Evolutionary conservation across 2,888 invertebrate species (phyloP).

Genomic region (Allygus modestus): DNA sequence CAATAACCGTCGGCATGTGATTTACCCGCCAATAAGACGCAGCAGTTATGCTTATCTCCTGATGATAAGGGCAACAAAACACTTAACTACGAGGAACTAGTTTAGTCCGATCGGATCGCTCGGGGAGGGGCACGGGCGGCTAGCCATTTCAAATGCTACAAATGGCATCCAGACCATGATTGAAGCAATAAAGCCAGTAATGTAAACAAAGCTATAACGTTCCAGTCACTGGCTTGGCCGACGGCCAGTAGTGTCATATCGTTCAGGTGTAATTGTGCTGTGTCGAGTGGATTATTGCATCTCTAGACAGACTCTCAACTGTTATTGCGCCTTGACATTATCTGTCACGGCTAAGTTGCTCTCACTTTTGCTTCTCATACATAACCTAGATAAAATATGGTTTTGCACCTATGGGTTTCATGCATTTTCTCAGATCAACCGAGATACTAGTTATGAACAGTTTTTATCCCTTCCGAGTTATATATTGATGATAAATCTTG

Average conservation of each 20-base stretch:
- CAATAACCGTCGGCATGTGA: constrained; percentile 6
- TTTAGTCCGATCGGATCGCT: not conserved
- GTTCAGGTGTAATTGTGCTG: constrained; percentile 25
- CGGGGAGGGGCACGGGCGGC: not conserved
- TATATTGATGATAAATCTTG: too few species aligned
- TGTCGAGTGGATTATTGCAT: not conserved
- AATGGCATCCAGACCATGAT: constrained; percentile 10
- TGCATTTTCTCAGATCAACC: too few species aligned
- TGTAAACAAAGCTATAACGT: constrained; percentile 49
- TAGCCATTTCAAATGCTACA: not conserved
- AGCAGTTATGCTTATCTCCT: constrained; percentile 15
- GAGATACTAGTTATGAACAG: too few species aligned
- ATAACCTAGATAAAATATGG: too few species aligned
- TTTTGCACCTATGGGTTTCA: too few species aligned
- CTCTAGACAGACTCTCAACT: not conserved
- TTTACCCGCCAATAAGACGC: constrained; percentile 21
- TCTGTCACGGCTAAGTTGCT: too few species aligned
- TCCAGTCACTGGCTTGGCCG: not conserved
- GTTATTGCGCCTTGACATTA: not conserved
- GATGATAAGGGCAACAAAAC: constrained; percentile 24
- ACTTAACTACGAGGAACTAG: constrained; percentile 9
- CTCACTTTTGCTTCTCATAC: too few species aligned
- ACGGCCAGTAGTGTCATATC: not conserved
- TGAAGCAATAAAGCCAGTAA: constrained; percentile 28
- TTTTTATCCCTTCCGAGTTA: too few species aligned